These are phyloP conservation scores for Lophotis ruficrista DNA, from an alignment of 2,113 vertebrate species.

Conservation along the genomic window DNA sequence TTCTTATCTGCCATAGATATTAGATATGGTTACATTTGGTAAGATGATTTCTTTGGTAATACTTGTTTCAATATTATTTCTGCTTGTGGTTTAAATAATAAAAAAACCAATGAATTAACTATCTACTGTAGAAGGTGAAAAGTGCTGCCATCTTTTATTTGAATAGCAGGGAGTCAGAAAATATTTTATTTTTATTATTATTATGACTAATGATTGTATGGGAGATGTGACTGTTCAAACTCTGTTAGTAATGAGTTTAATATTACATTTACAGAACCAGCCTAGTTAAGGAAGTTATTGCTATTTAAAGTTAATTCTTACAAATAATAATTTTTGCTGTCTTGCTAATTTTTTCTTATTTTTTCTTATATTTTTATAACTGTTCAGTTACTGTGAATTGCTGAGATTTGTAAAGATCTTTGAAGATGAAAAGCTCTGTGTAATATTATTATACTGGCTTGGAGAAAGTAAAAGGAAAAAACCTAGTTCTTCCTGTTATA, in stretches of 20 bases:
- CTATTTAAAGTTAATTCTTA: conserved; percentile 32
- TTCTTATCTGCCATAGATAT: background rate
- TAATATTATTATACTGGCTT: conserved; percentile 58
- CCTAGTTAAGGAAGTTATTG: background rate
- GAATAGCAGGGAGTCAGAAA: background rate
- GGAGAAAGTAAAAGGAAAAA: conserved; percentile 60
- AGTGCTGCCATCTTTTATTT: background rate
- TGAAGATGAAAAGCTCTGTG: conserved; percentile 59
- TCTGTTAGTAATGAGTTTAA: background rate
- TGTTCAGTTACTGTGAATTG: conserved; percentile 46
- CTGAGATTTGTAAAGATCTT: conserved; percentile 57
- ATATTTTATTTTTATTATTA: conserved; percentile 14
- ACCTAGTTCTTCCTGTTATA: conserved; percentile 49
- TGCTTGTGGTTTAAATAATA: conserved; percentile 15
- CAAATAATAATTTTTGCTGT: background rate
- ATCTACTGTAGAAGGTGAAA: background rate
- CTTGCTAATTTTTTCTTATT: too few species aligned
- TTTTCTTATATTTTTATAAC: conserved; percentile 48
- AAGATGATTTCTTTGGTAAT: background rate
- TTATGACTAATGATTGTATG: background rate
- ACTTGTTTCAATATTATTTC: background rate
- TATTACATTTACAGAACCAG: background rate
- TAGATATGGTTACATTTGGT: background rate
- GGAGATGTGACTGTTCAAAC: background rate
- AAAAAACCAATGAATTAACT: conserved; percentile 9